Base-by-base conservation (phyloP, 2,113 vertebrate genomes). In the Hiodon tergisus region DNA sequence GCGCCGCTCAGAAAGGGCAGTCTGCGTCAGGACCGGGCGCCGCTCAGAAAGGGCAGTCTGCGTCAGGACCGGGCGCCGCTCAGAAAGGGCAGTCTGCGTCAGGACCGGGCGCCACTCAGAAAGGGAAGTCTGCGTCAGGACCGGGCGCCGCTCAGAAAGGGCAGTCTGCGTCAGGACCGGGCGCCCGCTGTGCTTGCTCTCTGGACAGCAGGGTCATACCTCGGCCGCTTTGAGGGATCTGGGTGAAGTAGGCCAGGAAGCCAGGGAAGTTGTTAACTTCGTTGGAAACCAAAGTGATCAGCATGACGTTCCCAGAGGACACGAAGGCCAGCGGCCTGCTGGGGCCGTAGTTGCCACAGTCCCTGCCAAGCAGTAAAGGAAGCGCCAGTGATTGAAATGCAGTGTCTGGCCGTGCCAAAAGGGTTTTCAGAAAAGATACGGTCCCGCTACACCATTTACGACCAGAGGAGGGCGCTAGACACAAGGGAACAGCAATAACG, bases 261-360 rank as follows among this genome's bases (percentile, higher is more conserved):
- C 97, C 97, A 0, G 95, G 94, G 67, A 85, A 93, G 59, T 94
- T 88, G 1, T 82, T 82, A 0, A 74, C 59, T 0, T 93, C 88
- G 52, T 93, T 90, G 66, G 94, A 94, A 47, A 92, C 86, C 83
- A 99, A 77, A 0, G 90, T 92, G 80, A 99, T 83, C 0, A 98
- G 87, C 91, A 98, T 91, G 77, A 98, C 94, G 0, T 98, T 98
- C 62, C 93, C 84, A 10, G 96, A 98, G 52, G 96, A 97, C 62
- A 93, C 77, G 82, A 97, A 95, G 81, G 90, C 89, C 82, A 96
- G 81, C 51, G 93, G 94, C 78, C 94, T 90, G 63, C 89, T 95
- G 0, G 92, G 93, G 0, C 91, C 85, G 6, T 93, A 93, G 71
- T 83, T 84, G 31, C 96, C 96, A 83, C 95, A 99, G 69, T 96